A percentile compares a stretch with the other conserved stretches of the same genome.
Conservation (phyloP, 2,113 vertebrate species). For the Macrotis lagotis region DNA sequence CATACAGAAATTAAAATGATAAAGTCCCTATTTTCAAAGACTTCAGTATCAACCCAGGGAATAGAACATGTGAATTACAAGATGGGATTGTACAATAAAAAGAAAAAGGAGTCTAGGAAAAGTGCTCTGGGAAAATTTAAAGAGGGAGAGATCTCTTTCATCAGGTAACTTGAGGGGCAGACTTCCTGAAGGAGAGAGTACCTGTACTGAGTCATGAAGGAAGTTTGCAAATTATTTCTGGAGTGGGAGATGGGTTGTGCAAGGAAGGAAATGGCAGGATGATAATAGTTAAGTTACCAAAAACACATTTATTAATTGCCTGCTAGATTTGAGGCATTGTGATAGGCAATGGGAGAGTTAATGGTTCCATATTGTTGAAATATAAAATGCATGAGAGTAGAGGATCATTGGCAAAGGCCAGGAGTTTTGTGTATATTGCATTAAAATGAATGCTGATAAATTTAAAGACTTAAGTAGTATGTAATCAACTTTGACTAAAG, state of each 20-base stretch:
- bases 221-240: background rate
- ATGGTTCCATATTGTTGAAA: background rate
- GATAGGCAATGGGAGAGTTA: background rate
- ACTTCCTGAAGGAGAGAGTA: background rate
- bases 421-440: slow-evolving; percentile 23
- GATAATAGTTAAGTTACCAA: background rate
- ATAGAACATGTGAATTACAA: background rate
- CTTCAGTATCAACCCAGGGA: background rate
- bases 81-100: background rate
- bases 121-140: background rate
- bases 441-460: slow-evolving; percentile 19
- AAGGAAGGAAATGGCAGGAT: background rate
- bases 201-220: background rate
- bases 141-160: background rate
- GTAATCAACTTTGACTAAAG: background rate
- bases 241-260: background rate
- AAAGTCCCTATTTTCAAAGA: background rate
- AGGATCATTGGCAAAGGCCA: background rate
- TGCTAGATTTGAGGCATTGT: background rate
- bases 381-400: background rate
- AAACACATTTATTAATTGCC: background rate
- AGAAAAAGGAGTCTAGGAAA: background rate
- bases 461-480: background rate
- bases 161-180: background rate
- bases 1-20: background rate